A percentile compares a stretch with the other conserved stretches of the same genome.
Conservation (phyloP, 2,113 vertebrate species). For the Hirundichthys speculiger region DNA sequence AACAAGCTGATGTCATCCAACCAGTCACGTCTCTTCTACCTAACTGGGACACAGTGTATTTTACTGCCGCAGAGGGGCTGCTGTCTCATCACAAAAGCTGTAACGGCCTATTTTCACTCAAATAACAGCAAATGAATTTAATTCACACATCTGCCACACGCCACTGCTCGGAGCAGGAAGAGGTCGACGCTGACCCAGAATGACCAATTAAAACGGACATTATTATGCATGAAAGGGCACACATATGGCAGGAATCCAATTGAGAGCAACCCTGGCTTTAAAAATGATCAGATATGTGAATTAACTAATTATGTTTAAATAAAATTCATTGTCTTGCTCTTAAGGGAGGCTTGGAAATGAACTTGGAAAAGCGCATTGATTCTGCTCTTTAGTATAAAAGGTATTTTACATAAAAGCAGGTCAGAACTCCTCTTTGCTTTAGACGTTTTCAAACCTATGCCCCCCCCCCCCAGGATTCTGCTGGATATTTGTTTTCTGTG, state of each 20-base stretch:
- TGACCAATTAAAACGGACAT: slow-evolving; percentile 75
- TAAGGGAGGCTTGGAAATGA: no score
- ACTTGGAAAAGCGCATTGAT: no score
- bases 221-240: slow-evolving; percentile 60
- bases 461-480: no score
- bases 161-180: slow-evolving; percentile 51
- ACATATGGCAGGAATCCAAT: slow-evolving; percentile 61
- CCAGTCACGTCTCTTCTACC: slow-evolving; percentile 14
- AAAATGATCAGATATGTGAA: no score
- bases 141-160: slow-evolving; percentile 58
- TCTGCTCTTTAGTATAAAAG: no score
- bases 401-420: no score
- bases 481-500: no score
- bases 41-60: slow-evolving; percentile 40
- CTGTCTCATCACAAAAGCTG: slow-evolving; percentile 58
- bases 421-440: no score
- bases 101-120: slow-evolving; percentile 67
- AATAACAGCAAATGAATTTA: slow-evolving; percentile 60
- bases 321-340: no score
- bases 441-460: no score
- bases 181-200: slow-evolving; percentile 62
- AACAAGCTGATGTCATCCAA: slow-evolving; percentile 37
- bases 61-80: slow-evolving; percentile 45
- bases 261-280: no score
- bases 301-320: no score